phyloP scores from a whole-genome alignment of 2,888 invertebrate species.

The Diplolepis rosae region DNA sequence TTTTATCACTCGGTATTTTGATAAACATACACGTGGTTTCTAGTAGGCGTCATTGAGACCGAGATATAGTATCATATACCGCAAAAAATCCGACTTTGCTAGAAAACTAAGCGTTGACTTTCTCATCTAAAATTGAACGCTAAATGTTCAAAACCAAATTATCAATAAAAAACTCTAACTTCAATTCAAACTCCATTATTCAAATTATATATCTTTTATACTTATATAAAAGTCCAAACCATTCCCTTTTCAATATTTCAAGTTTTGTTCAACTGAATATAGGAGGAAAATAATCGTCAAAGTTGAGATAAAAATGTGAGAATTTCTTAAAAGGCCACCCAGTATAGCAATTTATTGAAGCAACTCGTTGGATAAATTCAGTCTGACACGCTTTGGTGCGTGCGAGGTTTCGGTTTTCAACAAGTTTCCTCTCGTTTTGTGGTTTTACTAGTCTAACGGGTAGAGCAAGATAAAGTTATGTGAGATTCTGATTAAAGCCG shows the following conservation, averaged over 20 bases:
- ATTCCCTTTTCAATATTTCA: neutral
- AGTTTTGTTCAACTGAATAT: too few relatives aligned
- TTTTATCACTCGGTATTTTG: neutral
- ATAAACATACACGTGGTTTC: neutral
- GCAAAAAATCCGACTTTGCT: neutral
- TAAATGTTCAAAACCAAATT: too few relatives aligned
- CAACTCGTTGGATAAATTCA: neutral
- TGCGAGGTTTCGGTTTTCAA: constrained; percentile 44
- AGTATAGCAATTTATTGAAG: neutral
- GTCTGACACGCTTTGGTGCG: neutral
- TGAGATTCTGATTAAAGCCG: constrained; percentile 1
- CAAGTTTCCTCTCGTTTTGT: constrained; percentile 47
- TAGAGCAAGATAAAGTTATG: constrained; percentile 31
- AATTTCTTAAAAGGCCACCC: neutral
- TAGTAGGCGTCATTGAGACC: neutral
- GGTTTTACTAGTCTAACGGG: constrained; percentile 34
- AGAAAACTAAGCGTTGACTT: too few relatives aligned
- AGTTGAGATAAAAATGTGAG: neutral
- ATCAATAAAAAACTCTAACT: too few relatives aligned
- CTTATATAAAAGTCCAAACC: neutral
- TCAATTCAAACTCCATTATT: too few relatives aligned
- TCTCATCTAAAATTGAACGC: neutral
- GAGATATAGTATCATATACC: neutral
- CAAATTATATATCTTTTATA: neutral
- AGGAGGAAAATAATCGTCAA: too few relatives aligned